phyloP scores from a whole-genome alignment of 64 coral and sea anemone genomes.

The Montipora sp. region DNA sequence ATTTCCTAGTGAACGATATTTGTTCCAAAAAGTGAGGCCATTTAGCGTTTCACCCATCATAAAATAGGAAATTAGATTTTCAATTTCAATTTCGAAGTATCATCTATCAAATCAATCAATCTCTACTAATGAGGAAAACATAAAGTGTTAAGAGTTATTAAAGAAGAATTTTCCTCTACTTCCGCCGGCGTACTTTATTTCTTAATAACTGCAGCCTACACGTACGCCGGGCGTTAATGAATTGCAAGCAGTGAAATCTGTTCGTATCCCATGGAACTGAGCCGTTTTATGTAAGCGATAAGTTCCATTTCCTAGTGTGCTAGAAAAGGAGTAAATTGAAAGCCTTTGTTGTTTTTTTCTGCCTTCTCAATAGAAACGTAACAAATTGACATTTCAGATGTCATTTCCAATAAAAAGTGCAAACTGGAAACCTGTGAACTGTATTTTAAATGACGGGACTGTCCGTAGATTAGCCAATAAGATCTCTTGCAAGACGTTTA shows the following conservation, averaged over 20 bases:
- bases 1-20: conserved; percentile 20
- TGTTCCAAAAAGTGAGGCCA: not conserved
- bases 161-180: conserved; percentile 23
- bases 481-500: not conserved
- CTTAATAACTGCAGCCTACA: not conserved
- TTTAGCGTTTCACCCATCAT: conserved; percentile 1
- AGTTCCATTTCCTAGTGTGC: conserved; percentile 40
- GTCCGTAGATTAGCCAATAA: not conserved
- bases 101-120: conserved; percentile 41
- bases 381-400: conserved; percentile 3
- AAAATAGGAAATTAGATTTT: conserved; percentile 49
- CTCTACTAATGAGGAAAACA: conserved; percentile 22
- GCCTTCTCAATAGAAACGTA: conserved; percentile 11
- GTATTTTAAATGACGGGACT: not conserved
- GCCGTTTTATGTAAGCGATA: conserved; percentile 17
- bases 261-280: conserved; percentile 55
- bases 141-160: conserved; percentile 52
- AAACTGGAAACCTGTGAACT: conserved; percentile 1
- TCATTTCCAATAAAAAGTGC: not conserved
- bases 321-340: conserved; percentile 27
- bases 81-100: conserved; percentile 43
- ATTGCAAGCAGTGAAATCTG: conserved; percentile 12
- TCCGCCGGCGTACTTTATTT: conserved; percentile 33
- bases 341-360: not conserved
- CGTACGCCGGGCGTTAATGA: conserved; percentile 22